Evolutionary conservation across 1,140 invertebrate species (phyloP).

Genomic region (Agraylea sexmaculata): DNA sequence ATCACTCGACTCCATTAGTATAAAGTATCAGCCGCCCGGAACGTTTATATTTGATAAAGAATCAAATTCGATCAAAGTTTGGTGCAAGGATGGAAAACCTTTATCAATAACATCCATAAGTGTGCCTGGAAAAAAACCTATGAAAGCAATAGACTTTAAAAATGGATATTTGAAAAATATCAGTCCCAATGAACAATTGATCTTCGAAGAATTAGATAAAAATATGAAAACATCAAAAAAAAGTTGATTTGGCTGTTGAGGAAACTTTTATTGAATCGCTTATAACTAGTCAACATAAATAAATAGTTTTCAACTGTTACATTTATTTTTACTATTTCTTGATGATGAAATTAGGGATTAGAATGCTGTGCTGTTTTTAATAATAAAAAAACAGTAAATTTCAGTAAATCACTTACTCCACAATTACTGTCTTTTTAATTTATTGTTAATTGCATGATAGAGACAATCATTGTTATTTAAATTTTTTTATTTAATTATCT

Average conservation of each 20-base stretch:
- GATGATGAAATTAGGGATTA: too few species aligned
- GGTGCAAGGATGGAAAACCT: conserved; percentile 44
- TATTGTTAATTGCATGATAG: conserved; percentile 1
- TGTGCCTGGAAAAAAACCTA: conserved; percentile 45
- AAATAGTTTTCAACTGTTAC: too few species aligned
- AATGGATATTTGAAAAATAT: conserved; percentile 53
- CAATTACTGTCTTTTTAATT: too few species aligned
- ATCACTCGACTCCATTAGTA: conserved; percentile 7
- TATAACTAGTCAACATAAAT: too few species aligned
- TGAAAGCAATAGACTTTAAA: conserved; percentile 52
- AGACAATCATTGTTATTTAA: not conserved
- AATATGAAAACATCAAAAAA: too few species aligned
- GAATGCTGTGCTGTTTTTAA: too few species aligned
- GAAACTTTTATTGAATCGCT: too few species aligned
- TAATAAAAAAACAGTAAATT: too few species aligned
- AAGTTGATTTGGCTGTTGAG: too few species aligned
- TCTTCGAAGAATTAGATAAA: too few species aligned
- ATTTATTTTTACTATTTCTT: too few species aligned
- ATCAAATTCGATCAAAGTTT: conserved; percentile 40
- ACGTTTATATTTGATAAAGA: conserved; percentile 39
- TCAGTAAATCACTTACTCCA: too few species aligned
- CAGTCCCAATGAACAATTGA: conserved; percentile 13
- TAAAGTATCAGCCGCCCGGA: conserved; percentile 26
- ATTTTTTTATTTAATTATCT: not conserved
- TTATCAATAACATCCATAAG: conserved; percentile 45